Base-by-base conservation (phyloP, 2,888 invertebrate species). In the Chrysopilus asiliformis region DNA sequence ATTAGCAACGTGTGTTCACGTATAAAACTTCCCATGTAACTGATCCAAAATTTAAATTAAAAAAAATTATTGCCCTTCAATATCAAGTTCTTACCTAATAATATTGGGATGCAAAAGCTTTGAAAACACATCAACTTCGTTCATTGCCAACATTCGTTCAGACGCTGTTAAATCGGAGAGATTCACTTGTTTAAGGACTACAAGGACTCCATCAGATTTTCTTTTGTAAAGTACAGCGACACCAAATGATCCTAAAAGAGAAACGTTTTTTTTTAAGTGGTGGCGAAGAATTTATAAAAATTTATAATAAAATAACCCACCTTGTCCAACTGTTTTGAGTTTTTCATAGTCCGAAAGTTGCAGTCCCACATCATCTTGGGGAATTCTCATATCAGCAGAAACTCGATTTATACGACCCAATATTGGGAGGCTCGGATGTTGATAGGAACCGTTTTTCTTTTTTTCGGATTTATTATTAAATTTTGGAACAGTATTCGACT, bases 171-270 rank as follows among this genome's bases (percentile, higher is more conserved):
- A 56, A 47, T 80, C 77, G 46, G 70, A 68, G 58, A 79, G 68
- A 53, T 77, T 76, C 32, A 83, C 76, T 56, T 82, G 79, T 52
- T 82, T 83, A 36, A 83, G 69, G 3, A 83, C 79, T 13, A 82
- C 76, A 25, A 73, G 53, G 38, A 68, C 67, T 32, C 72, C 72
- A 49, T 78, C 78, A 22, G 68, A 64, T 44, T 70, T 68, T 33
- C 75, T 68, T 17, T 69, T 65, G 53, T 79, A 81, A 10, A 81
- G 56, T 2, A 76, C 68, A 5, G 80, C 81, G 9, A 75, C 74
- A 4, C 80, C 81, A 57, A 79, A 82, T 1, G 80, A 78, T 8
- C 75, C 73, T 52, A 4, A 12, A 22, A 22, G 15, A 16, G 20
- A 34, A 13, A 17, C 22, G 9, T 39, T 30, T 29, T 26, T 16